A percentile compares a stretch with the other conserved stretches of the same genome.
phyloP scores from a whole-genome alignment of 2,888 invertebrate genomes.

The Phengaris alcon region DNA sequence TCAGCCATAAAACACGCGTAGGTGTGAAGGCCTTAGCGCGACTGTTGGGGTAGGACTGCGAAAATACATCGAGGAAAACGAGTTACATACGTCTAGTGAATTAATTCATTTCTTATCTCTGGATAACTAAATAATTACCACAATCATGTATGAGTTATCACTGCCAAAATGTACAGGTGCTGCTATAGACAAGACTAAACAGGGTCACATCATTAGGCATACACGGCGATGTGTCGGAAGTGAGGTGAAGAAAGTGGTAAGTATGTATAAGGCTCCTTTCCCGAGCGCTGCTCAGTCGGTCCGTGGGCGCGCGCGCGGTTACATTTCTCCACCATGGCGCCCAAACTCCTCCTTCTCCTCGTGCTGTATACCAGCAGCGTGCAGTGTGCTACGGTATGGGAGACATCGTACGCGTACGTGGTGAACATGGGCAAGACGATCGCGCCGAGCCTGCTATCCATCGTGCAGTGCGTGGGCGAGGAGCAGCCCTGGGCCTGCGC shows the following conservation, averaged over 20 bases:
- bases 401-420: conserved; percentile 65
- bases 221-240: conserved; percentile 16
- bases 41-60: too few species aligned
- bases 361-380: conserved; percentile 48
- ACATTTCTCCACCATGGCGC: conserved; percentile 50
- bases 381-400: conserved; percentile 60
- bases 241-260: conserved; percentile 44
- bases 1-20: too few species aligned
- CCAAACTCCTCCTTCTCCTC: conserved; percentile 51
- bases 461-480: conserved; percentile 75
- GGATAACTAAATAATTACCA: neutral
- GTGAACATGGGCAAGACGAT: conserved; percentile 63
- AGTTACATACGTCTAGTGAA: neutral
- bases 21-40: too few species aligned
- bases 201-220: conserved; percentile 28
- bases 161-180: conserved; percentile 1
- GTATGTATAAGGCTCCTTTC: conserved; percentile 44
- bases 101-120: neutral
- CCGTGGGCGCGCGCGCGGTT: conserved; percentile 51
- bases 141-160: neutral
- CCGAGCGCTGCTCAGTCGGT: conserved; percentile 52
- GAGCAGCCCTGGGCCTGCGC: conserved; percentile 77
- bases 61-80: neutral
- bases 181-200: conserved; percentile 16
- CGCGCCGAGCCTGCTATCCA: conserved; percentile 74